Percentiles rank a stretch among this genome's conserved stretches.
Evolutionary conservation across 2,888 invertebrate species (phyloP).

Genomic region (Ditylenchus weischeri): DNA sequence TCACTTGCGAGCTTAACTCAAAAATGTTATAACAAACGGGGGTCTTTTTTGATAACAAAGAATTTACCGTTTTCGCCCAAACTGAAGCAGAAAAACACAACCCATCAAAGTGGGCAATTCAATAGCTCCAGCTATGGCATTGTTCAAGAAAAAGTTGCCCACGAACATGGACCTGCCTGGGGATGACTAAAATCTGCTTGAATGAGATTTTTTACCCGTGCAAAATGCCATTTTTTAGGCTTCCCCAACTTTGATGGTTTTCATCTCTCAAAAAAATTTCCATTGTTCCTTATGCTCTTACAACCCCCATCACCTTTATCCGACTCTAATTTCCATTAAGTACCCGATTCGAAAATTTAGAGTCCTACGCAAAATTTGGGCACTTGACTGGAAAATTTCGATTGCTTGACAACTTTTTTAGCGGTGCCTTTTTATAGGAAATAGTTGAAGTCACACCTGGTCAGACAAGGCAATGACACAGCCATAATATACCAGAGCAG

Average conservation of each 20-base stretch:
- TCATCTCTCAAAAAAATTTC: no score
- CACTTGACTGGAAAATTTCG: not conserved
- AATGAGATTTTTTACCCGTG: not conserved
- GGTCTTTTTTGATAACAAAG: not conserved
- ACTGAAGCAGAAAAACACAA: slow-evolving; percentile 55
- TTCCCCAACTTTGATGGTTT: no score
- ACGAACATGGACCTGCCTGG: slow-evolving; percentile 46
- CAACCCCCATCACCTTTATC: no score
- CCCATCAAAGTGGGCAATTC: slow-evolving; percentile 56
- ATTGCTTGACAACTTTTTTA: no score
- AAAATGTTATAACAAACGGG: not conserved
- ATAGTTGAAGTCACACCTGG: slow-evolving; percentile 22
- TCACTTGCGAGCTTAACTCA: slow-evolving; percentile 49
- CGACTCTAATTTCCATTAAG: no score
- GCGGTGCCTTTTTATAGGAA: not conserved
- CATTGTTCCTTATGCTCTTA: no score
- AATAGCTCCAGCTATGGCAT: slow-evolving; percentile 55
- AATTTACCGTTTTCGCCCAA: slow-evolving; percentile 47
- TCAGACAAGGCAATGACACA: slow-evolving; percentile 57
- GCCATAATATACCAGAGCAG: slow-evolving; percentile 58
- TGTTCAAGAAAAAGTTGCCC: slow-evolving; percentile 58
- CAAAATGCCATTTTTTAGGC: no score
- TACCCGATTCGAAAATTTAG: no score
- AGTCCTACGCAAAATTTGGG: no score
- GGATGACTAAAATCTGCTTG: slow-evolving; percentile 27